A percentile compares a stretch with the other conserved stretches of the same genome.
phyloP scores from a whole-genome alignment of 2,888 invertebrate genomes.

The Nasonovia ribisnigri region DNA sequence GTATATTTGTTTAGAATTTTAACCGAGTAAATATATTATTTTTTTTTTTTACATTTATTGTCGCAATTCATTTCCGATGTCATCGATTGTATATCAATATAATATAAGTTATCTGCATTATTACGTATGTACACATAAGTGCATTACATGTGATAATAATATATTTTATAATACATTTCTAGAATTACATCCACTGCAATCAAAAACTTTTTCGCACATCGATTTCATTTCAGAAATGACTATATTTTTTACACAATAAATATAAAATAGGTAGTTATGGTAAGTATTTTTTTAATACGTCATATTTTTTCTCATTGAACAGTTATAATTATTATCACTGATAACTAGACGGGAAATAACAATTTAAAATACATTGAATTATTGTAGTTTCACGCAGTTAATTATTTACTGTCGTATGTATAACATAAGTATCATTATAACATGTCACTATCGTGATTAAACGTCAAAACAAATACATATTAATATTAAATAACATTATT shows the following conservation, averaged over 20 bases:
- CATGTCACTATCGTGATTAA: neutral
- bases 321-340: neutral
- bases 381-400: neutral
- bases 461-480: neutral
- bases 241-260: neutral
- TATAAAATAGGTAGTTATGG: neutral
- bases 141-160: too few species aligned
- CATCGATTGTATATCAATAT: too few species aligned
- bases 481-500: neutral
- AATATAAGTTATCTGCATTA: too few species aligned
- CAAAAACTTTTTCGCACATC: neutral
- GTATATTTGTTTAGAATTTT: too few species aligned
- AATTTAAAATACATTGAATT: neutral
- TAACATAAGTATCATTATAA: neutral
- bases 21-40: too few species aligned
- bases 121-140: too few species aligned
- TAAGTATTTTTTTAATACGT: neutral
- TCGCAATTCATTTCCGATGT: too few species aligned
- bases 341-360: neutral
- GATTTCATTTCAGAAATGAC: neutral
- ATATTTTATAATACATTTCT: neutral
- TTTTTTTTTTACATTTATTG: too few species aligned
- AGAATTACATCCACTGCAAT: neutral
- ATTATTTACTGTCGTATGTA: neutral
- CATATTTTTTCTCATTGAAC: neutral